phyloP scores from a whole-genome alignment of 1,140 invertebrate species.

The Heliconius nattereri region DNA sequence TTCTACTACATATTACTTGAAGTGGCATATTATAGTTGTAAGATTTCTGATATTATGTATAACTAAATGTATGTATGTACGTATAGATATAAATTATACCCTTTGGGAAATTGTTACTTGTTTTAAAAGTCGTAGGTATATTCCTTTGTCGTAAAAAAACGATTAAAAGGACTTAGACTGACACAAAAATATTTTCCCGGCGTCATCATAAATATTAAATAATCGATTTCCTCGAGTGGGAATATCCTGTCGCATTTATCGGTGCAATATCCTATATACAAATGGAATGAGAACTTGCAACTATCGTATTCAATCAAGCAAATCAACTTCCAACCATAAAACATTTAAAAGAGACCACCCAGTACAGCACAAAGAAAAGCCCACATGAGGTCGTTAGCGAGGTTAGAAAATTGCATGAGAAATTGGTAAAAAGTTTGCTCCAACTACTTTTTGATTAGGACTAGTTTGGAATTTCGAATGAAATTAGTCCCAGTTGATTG shows the following conservation, averaged over 20 bases:
- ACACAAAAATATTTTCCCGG: too few relatives aligned
- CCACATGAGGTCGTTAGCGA: neutral
- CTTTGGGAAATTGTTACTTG: too few relatives aligned
- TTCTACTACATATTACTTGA: slow-evolving; percentile 9
- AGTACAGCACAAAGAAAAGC: slow-evolving; percentile 10
- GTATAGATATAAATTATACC: too few relatives aligned
- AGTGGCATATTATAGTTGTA: neutral
- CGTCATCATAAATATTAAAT: too few relatives aligned
- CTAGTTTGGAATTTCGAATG: neutral
- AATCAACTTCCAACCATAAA: neutral
- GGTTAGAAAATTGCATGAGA: slow-evolving; percentile 10
- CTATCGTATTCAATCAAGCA: neutral
- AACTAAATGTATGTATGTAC: neutral
- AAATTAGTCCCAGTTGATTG: neutral
- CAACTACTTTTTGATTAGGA: slow-evolving; percentile 1
- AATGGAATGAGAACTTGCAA: too few relatives aligned
- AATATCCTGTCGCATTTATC: too few relatives aligned
- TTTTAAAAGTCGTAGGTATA: too few relatives aligned
- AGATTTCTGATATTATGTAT: neutral
- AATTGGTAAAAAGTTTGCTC: neutral
- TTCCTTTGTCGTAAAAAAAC: too few relatives aligned
- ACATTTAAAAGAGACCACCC: neutral
- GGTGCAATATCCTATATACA: too few relatives aligned
- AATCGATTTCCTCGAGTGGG: too few relatives aligned
- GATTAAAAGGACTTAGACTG: too few relatives aligned